Base-by-base conservation (phyloP, 2,113 vertebrate species). In the Bolborhynchus lineola region DNA sequence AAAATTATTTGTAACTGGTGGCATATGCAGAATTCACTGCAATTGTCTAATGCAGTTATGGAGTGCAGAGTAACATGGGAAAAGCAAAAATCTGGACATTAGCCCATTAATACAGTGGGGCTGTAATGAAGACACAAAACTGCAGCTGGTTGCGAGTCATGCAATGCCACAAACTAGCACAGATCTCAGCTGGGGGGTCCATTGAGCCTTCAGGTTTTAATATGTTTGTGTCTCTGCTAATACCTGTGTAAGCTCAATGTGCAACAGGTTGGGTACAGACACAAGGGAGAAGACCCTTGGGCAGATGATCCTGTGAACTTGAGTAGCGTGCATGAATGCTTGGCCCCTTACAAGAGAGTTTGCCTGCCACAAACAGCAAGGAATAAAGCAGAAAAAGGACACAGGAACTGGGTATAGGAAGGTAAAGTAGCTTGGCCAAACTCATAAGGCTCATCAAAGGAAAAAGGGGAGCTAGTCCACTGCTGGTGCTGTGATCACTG, bases 271-370 rank as follows among this genome's bases (percentile, higher is more conserved):
- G 1, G 26, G 16, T n/a, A 13, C 0, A 1, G 49, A 17, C 23
- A 6, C 0, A 0, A 24, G 50, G n/a, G 14, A 41, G 8, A 88
- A 65, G 20, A 35, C 13, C 7, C 29, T 29, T 4, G 1, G 8
- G 29, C 10, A 46, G 44, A 88, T 47, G 85, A 37, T 13, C 25
- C 46, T 17, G 9, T 33, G 63, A 33, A 31, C 52, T 17, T 23
- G 31, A 68, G 53, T 25, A 57, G 42, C 1, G 0, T 24, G 25
- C 2, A 1, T n/a, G 42, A 57, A 41, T 3, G 1, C 11, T 71
- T 31, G 24, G 21, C 14, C 42, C 16, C 35, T 33, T 29, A 2
- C 7, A 6, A 42, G 50, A 77, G 50, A 17, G 15, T 44, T 49
- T 67, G 17, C 25, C 41, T 49, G 44, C 26, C 17, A 31, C 31